Base-by-base conservation (phyloP, 2,797 vertebrate genomes). In the Myotis daubentonii region DNA sequence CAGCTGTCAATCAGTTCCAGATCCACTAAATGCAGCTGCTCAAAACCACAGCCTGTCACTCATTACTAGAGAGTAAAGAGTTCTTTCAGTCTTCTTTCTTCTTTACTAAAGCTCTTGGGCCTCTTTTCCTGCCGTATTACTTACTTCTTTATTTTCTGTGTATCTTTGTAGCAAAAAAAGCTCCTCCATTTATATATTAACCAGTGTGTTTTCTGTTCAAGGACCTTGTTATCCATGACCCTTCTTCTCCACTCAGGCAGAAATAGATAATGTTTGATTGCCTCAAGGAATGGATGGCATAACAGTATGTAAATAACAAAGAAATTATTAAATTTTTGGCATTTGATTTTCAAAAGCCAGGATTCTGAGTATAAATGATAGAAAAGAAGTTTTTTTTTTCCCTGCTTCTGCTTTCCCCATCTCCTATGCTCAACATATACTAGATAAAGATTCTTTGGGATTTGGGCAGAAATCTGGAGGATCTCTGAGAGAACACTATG, bases 311-410 rank as follows among this genome's bases (percentile, higher is more conserved):
- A 88, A 7, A 44, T 68, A 89, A 87, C 41, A 91, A 91, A 80
- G 15, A 78, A 74, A 86, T 71, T 41, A 66, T 38, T 90, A 66
- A 44, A 30, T 6, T 78, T 71, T 25, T 66, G 57, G 20, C 13
- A 89, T 95, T 86, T 89, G n/a, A 86, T 93, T 94, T 95, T 75
- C 60, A 92, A 89, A 85, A 66, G 44, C 16, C 65, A 82, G 19
- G 4, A 71, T 87, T 78, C 30, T 81, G 23, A 95, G 20, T 49
- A 55, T 62, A 88, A 85, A 72, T n/a, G 25, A 80, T 28, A 62
- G 28, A 62, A 70, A 6, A 89, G n/a, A 9, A 88, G 90, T 44
- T 22, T 2, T 44, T 44, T 3, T 87, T 92, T 81, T 28, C 44
- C 15, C 51, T 83, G 23, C 0, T 84, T 28, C 28, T 91, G 41